Evolutionary conservation across 2,888 invertebrate species (phyloP).

Genomic region (Drosophila aldrichi): DNA sequence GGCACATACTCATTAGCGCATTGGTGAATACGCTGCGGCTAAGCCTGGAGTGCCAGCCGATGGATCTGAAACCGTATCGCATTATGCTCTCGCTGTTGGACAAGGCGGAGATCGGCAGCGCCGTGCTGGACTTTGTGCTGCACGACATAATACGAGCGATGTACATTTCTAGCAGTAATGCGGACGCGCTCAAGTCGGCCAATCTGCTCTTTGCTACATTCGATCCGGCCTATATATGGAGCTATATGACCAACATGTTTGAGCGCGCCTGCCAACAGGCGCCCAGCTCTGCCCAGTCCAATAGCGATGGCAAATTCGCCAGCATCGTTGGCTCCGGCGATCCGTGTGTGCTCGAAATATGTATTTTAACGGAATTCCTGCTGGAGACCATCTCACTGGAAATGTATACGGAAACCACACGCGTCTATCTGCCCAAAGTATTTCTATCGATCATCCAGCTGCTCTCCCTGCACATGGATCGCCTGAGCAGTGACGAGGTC

Average conservation of each 20-base stretch:
- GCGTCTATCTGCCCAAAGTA: constrained; percentile 91
- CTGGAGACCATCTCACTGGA: constrained; percentile 91
- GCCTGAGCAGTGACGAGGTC: constrained; percentile 86
- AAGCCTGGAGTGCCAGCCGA: constrained; percentile 87
- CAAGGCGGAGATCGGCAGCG: constrained; percentile 93
- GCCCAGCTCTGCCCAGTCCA: constrained; percentile 52
- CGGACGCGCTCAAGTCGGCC: constrained; percentile 92
- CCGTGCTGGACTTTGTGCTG: constrained; percentile 91
- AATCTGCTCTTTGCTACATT: constrained; percentile 93
- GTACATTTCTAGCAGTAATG: constrained; percentile 86
- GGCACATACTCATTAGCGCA: constrained; percentile 89
- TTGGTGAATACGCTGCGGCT: constrained; percentile 87
- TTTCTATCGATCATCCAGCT: constrained; percentile 89
- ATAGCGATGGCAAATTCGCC: constrained; percentile 75
- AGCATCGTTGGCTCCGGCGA: constrained; percentile 88
- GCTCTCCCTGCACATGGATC: constrained; percentile 87
- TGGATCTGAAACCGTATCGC: constrained; percentile 90
- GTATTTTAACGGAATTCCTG: constrained; percentile 90
- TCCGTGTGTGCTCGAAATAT: constrained; percentile 89
- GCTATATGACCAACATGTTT: constrained; percentile 89
- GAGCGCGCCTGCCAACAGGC: constrained; percentile 87
- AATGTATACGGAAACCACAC: constrained; percentile 91
- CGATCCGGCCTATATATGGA: constrained; percentile 95
- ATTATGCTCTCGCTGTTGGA: constrained; percentile 93
- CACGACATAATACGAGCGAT: constrained; percentile 91